These are phyloP conservation scores for Sesamia nonagrioides DNA, from an alignment of 1,140 invertebrate species.

Conservation along the genomic window DNA sequence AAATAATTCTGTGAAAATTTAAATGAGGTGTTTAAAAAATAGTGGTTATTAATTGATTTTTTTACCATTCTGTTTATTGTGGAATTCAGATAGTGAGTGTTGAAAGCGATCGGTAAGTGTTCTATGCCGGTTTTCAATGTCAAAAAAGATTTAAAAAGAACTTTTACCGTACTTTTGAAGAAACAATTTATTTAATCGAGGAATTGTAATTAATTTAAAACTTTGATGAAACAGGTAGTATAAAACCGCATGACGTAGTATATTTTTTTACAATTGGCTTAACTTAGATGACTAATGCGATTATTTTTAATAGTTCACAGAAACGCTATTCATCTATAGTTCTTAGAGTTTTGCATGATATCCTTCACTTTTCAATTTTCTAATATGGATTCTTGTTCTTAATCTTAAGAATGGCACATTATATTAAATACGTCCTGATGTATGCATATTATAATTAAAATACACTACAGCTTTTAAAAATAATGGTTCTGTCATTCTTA, in stretches of 20 bases:
- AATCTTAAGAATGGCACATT: background rate
- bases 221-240: slow-evolving; percentile 1
- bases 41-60: slow-evolving; percentile 34
- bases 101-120: slow-evolving; percentile 41
- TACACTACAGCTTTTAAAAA: too few relatives aligned
- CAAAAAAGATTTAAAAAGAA: slow-evolving; percentile 21
- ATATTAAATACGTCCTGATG: background rate
- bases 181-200: background rate
- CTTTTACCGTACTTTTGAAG: slow-evolving; percentile 35
- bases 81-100: slow-evolving; percentile 28
- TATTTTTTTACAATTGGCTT: slow-evolving; percentile 14
- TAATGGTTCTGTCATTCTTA: too few relatives aligned
- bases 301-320: slow-evolving; percentile 45
- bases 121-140: slow-evolving; percentile 34
- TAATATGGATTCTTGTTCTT: background rate
- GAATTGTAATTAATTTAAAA: background rate
- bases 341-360: slow-evolving; percentile 3
- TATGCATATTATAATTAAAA: background rate
- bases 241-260: slow-evolving; percentile 33
- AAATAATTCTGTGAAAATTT: slow-evolving; percentile 62
- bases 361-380: slow-evolving; percentile 1
- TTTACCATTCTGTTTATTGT: slow-evolving; percentile 37
- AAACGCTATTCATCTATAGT: slow-evolving; percentile 27
- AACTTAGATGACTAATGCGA: slow-evolving; percentile 39
- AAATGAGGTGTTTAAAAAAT: slow-evolving; percentile 48